Percentiles rank a stretch among this genome's conserved stretches.
These are phyloP conservation scores for Dolichopus griseipennis DNA, from an alignment of 2,888 invertebrate species.

Conservation along the genomic window DNA sequence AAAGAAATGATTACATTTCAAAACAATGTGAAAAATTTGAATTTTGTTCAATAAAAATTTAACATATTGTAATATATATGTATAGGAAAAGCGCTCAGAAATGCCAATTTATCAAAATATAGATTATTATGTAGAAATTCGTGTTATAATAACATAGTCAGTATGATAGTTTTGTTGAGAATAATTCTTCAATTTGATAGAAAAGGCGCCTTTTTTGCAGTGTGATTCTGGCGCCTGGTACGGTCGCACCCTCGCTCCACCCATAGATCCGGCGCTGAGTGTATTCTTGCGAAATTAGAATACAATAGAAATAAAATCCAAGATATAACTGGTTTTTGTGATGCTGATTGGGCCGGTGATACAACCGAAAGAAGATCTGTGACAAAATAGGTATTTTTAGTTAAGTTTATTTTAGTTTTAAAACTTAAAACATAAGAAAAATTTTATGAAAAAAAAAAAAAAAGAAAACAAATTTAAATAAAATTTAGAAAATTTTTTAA, in stretches of 20 bases:
- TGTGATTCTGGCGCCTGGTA: neutral
- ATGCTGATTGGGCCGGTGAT: too few species aligned
- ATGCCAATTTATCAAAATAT: slow-evolving; percentile 7
- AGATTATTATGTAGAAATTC: slow-evolving; percentile 7
- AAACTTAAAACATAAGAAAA: too few species aligned
- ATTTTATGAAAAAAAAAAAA: too few species aligned
- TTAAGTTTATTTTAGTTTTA: too few species aligned
- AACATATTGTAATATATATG: slow-evolving; percentile 4
- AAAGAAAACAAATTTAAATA: too few species aligned
- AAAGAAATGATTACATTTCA: neutral
- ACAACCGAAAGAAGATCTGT: too few species aligned
- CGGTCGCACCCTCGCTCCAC: neutral
- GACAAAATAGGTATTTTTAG: too few species aligned
- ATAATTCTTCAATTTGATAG: slow-evolving; percentile 8
- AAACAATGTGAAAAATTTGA: slow-evolving; percentile 8
- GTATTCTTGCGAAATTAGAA: too few species aligned
- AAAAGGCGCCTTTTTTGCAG: slow-evolving; percentile 3
- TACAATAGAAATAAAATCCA: too few species aligned
- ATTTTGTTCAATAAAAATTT: slow-evolving; percentile 8
- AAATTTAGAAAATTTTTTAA: too few species aligned
- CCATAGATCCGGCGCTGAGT: too few species aligned
- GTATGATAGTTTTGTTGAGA: slow-evolving; percentile 7
- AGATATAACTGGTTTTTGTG: too few species aligned
- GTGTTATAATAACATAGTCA: slow-evolving; percentile 7
- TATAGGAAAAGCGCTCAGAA: slow-evolving; percentile 7